Conservation (phyloP, 35 echinoderm and acorn worm genomes). For the Eucidaris tribuloides region DNA sequence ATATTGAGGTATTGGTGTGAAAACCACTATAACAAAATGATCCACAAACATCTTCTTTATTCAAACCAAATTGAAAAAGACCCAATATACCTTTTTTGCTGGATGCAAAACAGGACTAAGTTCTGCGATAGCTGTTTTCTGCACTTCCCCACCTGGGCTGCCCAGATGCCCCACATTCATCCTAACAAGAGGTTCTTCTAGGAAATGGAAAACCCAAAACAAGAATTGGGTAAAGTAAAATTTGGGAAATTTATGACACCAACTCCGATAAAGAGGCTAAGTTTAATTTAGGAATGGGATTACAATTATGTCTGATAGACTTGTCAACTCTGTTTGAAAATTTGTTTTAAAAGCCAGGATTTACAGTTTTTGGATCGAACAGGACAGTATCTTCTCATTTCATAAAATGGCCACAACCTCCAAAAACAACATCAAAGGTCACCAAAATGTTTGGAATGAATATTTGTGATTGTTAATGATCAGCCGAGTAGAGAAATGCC, state of each 20-base stretch:
- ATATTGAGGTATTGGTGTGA: not conserved
- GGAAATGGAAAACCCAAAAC: not conserved
- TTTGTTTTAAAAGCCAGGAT: too few species aligned
- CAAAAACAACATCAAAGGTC: too few species aligned
- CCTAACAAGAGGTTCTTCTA: slow-evolving; percentile 33
- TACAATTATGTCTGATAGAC: not conserved
- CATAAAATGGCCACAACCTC: not conserved
- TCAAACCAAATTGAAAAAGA: too few species aligned
- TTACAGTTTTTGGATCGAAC: not conserved
- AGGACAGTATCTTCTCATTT: not conserved
- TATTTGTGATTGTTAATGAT: too few species aligned
- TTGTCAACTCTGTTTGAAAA: not conserved
- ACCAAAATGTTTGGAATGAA: too few species aligned
- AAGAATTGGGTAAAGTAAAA: not conserved
- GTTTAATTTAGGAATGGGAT: not conserved
- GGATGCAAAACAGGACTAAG: slow-evolving; percentile 49
- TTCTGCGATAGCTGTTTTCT: slow-evolving; percentile 37
- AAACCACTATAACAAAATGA: not conserved
- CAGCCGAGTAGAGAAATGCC: too few species aligned
- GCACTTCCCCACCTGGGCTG: slow-evolving; percentile 19
- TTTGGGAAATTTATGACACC: too few species aligned
- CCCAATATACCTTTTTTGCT: slow-evolving; percentile 43
- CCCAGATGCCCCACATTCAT: slow-evolving; percentile 10
- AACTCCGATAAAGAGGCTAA: too few species aligned
- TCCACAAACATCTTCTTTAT: too few species aligned